Evolutionary conservation across 30 jellyfish, hydroid and myxozoan species (phyloP).

Genomic region (Catostylus mosaicus): DNA sequence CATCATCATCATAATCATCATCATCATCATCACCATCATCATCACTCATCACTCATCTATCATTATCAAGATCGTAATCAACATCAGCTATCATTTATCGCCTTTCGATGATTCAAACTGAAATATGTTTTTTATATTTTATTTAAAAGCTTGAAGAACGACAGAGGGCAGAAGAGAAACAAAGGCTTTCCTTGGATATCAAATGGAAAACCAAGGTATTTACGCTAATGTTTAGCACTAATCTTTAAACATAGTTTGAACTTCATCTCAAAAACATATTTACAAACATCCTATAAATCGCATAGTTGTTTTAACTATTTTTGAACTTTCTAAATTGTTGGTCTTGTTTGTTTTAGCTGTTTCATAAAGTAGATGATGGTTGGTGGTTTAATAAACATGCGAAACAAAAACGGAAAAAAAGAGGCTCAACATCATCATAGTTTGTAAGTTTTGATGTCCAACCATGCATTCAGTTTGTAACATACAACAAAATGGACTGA

Average conservation of each 20-base stretch:
- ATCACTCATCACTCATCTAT: background rate
- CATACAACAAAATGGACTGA: background rate
- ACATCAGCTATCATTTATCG: background rate
- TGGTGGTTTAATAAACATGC: slow-evolving; percentile 70
- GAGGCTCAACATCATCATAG: slow-evolving; percentile 38
- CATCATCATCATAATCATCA: background rate
- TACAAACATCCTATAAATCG: no score
- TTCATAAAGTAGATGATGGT: slow-evolving; percentile 67
- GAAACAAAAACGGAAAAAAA: slow-evolving; percentile 58
- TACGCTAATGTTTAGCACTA: no score
- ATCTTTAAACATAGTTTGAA: no score
- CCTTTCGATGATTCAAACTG: background rate
- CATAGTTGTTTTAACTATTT: background rate
- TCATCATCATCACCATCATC: background rate
- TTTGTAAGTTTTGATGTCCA: background rate
- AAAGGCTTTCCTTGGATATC: slow-evolving; percentile 60
- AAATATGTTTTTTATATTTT: background rate
- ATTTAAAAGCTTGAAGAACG: slow-evolving; percentile 72
- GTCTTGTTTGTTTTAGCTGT: slow-evolving; percentile 33
- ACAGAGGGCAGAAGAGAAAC: slow-evolving; percentile 79
- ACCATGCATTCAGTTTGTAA: background rate
- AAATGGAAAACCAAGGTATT: slow-evolving; percentile 80
- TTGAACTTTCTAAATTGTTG: no score
- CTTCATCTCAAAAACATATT: no score
- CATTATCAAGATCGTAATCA: background rate